phyloP scores from a whole-genome alignment of 2,797 vertebrate genomes.

The Enteromius trimaculatus region DNA sequence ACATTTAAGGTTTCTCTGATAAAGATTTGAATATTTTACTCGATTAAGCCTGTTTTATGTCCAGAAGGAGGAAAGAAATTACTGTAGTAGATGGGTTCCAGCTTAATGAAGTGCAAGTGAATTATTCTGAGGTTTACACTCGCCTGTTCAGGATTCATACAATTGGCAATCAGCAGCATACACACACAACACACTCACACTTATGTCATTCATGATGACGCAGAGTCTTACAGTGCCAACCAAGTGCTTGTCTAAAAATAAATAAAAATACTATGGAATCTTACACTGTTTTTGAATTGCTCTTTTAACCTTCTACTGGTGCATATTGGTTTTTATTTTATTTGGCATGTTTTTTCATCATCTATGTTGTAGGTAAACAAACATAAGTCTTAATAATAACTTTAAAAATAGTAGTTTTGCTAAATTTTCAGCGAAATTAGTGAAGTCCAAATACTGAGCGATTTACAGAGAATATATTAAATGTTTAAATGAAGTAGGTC shows the following conservation, averaged over 20 bases:
- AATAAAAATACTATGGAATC: not conserved
- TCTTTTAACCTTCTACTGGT: not conserved
- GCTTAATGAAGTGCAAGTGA: conserved; percentile 18
- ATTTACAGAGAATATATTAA: not conserved
- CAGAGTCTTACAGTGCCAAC: conserved; percentile 7
- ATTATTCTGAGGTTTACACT: conserved; percentile 48
- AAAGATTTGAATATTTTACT: not conserved
- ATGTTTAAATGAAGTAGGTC: not conserved
- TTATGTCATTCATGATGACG: conserved; percentile 19
- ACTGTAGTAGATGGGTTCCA: not conserved
- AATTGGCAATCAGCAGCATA: conserved; percentile 27
- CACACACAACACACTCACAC: conserved; percentile 24
- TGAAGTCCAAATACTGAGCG: not conserved
- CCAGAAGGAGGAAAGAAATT: not conserved
- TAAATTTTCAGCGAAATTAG: not conserved
- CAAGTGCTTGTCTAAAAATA: not conserved
- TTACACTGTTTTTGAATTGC: not conserved
- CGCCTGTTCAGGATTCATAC: conserved; percentile 44
- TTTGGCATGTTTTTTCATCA: not conserved
- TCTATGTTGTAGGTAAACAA: not conserved
- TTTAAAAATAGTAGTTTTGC: not conserved
- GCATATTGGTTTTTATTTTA: not conserved
- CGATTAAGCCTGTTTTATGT: not conserved
- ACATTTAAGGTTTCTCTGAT: not conserved
- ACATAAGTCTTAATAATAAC: not conserved